These are phyloP conservation scores for Drosophila yooni DNA, from an alignment of 2,888 invertebrate genomes.

Conservation along the genomic window DNA sequence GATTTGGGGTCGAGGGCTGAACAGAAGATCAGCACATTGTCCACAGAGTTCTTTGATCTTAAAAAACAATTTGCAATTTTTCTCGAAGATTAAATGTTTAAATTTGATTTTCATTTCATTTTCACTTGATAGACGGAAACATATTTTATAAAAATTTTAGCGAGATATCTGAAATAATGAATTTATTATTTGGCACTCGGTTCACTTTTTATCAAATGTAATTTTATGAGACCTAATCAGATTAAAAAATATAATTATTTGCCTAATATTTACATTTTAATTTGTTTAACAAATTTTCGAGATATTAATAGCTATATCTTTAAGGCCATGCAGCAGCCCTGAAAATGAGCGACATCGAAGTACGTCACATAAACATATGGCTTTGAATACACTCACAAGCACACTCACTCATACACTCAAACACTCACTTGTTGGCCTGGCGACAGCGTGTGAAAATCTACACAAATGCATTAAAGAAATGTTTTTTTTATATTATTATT, in stretches of 20 bases:
- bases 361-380: constrained; percentile 40
- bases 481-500: constrained; percentile 3
- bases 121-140: too few relatives aligned
- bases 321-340: constrained; percentile 29
- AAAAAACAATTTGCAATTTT: not conserved
- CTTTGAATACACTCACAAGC: constrained; percentile 20
- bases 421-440: constrained; percentile 41
- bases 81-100: not conserved
- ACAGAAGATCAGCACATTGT: not conserved
- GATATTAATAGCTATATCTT: not conserved
- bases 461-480: constrained; percentile 36
- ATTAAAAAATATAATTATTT: not conserved
- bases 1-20: constrained; percentile 40
- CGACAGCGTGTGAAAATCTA: constrained; percentile 74
- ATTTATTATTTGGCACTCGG: not conserved
- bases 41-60: not conserved
- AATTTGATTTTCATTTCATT: not conserved
- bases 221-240: not conserved
- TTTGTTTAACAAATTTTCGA: too few relatives aligned
- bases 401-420: constrained; percentile 6
- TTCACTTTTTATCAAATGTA: not conserved
- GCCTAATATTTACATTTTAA: not conserved
- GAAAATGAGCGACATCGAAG: constrained; percentile 28
- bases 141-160: not conserved
- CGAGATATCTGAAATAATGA: not conserved